Conservation (phyloP, 2,113 vertebrate species). For the Regulus satrapa region DNA sequence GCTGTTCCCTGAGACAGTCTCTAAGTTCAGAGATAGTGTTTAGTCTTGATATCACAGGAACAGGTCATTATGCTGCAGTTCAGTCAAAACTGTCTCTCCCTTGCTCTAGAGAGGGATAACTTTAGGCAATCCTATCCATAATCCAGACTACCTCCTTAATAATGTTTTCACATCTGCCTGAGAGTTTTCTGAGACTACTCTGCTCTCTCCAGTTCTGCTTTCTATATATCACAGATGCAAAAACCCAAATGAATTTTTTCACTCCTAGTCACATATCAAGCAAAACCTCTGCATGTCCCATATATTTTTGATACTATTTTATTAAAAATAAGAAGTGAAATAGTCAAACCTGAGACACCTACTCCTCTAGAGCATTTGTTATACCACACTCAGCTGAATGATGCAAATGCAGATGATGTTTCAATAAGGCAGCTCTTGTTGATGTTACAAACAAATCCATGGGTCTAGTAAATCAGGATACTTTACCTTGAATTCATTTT, state of each 20-base stretch:
- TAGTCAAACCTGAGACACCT: not conserved
- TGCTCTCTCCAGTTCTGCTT: not conserved
- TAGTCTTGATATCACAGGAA: not conserved
- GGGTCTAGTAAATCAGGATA: not conserved
- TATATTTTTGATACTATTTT: not conserved
- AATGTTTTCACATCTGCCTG: not conserved
- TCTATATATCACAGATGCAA: not conserved
- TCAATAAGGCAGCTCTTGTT: not conserved
- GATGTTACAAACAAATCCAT: not conserved
- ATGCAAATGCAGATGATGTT: not conserved
- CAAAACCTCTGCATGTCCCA: not conserved
- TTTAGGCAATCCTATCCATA: not conserved
- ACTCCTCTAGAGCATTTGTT: not conserved
- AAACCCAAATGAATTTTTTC: not conserved
- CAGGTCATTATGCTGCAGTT: not conserved
- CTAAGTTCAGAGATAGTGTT: not conserved
- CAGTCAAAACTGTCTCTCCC: not conserved
- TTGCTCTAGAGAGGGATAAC: not conserved
- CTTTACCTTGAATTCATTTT: constrained; percentile 98
- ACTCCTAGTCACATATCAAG: not conserved
- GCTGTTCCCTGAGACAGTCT: not conserved
- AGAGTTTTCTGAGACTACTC: not conserved
- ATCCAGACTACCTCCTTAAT: not conserved
- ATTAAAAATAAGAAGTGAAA: not conserved
- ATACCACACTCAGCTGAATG: not conserved